Percentiles rank a stretch among this genome's conserved stretches.
These are phyloP conservation scores for Falco cherrug DNA, from an alignment of 2,797 vertebrate species.

Conservation along the genomic window DNA sequence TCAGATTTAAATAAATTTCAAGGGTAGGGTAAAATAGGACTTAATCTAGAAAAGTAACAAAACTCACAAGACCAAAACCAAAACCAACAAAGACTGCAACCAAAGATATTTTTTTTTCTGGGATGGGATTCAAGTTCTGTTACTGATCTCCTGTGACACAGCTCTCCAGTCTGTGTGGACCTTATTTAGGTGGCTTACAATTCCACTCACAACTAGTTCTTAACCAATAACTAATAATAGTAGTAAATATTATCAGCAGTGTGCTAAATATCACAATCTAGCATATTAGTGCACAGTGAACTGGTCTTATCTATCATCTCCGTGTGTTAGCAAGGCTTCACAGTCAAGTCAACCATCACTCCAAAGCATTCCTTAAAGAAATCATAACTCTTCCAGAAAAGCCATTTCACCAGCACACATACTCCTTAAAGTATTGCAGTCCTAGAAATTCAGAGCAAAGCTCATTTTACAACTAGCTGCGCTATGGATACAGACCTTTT, in stretches of 20 bases:
- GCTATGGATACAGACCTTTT: not conserved
- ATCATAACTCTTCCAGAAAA: not conserved
- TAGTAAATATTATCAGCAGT: not conserved
- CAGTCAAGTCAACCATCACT: not conserved
- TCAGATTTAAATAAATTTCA: not conserved
- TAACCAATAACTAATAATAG: not conserved
- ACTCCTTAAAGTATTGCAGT: not conserved
- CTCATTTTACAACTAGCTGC: not conserved
- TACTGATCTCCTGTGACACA: not conserved
- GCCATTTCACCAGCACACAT: not conserved
- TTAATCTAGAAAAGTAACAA: not conserved
- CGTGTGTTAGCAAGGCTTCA: not conserved
- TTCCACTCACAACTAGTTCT: not conserved
- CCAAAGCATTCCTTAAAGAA: not conserved
- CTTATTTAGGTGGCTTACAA: not conserved
- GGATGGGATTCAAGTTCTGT: not conserved
- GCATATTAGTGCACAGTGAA: constrained; percentile 36
- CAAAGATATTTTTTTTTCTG: not conserved
- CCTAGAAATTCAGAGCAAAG: not conserved
- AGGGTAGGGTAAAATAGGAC: not conserved
- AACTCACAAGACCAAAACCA: not conserved
- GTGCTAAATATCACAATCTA: not conserved
- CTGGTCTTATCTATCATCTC: constrained; percentile 7
- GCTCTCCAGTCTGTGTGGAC: not conserved
- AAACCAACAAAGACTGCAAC: not conserved